These are phyloP conservation scores for Poeciliopsis occidentalis DNA, from an alignment of 2,113 vertebrate genomes.

Conservation along the genomic window DNA sequence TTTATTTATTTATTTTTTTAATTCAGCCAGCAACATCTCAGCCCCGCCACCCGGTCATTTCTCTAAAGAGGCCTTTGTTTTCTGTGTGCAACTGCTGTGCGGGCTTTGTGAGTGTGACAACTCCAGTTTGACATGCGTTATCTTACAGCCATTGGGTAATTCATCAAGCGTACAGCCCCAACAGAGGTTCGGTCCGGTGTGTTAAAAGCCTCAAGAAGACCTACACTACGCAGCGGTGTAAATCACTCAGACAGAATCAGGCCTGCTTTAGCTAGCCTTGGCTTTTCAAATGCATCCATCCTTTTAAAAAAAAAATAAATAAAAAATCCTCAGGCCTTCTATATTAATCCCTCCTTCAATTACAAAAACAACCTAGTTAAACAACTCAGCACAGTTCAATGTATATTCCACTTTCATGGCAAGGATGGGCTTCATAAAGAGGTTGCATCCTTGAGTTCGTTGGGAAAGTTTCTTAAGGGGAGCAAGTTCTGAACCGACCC, in stretches of 20 bases:
- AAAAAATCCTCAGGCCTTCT: conserved; percentile 59
- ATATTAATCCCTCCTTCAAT: conserved; percentile 65
- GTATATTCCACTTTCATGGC: conserved; percentile 1
- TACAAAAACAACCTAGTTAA: conserved; percentile 68
- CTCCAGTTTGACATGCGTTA: conserved; percentile 53
- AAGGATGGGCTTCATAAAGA: neutral
- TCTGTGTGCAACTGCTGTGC: conserved; percentile 19
- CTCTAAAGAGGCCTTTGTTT: conserved; percentile 37
- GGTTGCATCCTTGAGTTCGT: conserved; percentile 10
- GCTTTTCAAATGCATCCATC: conserved; percentile 50
- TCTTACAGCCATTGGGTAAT: conserved; percentile 63
- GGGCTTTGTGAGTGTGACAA: conserved; percentile 57
- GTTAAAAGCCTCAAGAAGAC: conserved; percentile 62
- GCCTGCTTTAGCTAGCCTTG: conserved; percentile 51
- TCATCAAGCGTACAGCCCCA: conserved; percentile 65
- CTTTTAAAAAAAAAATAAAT: conserved; percentile 19
- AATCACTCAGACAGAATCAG: conserved; percentile 80
- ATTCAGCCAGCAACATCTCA: conserved; percentile 19
- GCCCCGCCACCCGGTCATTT: conserved; percentile 25
- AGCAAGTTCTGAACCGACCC: neutral
- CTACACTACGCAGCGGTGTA: conserved; percentile 56
- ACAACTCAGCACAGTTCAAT: conserved; percentile 9
- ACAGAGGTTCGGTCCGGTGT: conserved; percentile 42
- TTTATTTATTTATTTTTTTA: conserved; percentile 3
- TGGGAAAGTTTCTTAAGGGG: conserved; percentile 46